Percentiles rank a stretch among this genome's conserved stretches.
These are phyloP conservation scores for Lathamus discolor DNA, from an alignment of 2,113 vertebrate species.

Conservation along the genomic window DNA sequence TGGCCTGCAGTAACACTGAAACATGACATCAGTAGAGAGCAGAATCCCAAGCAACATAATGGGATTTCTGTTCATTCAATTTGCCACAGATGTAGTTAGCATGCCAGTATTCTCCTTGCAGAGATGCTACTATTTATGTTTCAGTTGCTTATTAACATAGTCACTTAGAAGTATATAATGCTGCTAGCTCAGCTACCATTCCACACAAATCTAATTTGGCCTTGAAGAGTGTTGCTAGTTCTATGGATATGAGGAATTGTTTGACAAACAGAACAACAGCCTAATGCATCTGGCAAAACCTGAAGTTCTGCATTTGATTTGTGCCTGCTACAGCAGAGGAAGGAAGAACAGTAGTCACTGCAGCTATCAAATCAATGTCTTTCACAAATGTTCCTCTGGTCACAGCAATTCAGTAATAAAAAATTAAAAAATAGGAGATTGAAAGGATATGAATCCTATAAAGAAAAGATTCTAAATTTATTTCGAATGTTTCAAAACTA, in stretches of 20 bases:
- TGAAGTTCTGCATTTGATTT: neutral
- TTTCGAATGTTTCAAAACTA: conserved; percentile 61
- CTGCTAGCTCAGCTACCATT: conserved; percentile 63
- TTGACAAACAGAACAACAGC: conserved; percentile 25
- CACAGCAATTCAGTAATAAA: neutral
- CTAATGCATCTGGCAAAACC: neutral
- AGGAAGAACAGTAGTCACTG: neutral
- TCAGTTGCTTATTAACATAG: conserved; percentile 70
- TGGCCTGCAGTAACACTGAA: conserved; percentile 36
- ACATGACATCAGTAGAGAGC: conserved; percentile 18
- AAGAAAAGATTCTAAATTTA: conserved; percentile 54
- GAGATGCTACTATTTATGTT: conserved; percentile 67
- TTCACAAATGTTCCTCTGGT: neutral
- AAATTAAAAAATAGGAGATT: neutral
- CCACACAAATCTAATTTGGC: conserved; percentile 69
- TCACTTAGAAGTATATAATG: conserved; percentile 52
- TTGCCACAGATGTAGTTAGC: conserved; percentile 63
- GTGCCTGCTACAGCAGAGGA: neutral
- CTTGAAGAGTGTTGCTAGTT: conserved; percentile 55
- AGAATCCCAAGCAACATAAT: conserved; percentile 63
- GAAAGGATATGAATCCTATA: conserved; percentile 16
- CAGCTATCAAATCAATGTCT: neutral
- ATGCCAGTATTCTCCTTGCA: conserved; percentile 47
- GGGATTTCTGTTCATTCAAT: conserved; percentile 74
- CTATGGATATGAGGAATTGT: conserved; percentile 1